Evolutionary conservation across 1,140 invertebrate species (phyloP).

Genomic region (Heliconius hewitsoni): DNA sequence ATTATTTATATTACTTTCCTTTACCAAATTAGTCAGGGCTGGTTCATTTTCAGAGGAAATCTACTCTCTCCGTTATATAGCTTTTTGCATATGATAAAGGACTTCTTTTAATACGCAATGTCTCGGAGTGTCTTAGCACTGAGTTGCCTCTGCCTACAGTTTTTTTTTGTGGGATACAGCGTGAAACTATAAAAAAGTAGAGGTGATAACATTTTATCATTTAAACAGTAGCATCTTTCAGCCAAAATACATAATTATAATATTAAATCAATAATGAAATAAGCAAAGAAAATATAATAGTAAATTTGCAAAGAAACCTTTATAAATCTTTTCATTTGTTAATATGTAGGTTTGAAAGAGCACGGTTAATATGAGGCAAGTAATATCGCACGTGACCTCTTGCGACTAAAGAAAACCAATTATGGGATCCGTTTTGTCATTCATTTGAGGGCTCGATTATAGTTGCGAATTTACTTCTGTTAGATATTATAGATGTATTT

Average conservation of each 20-base stretch:
- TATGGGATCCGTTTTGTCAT: constrained; percentile 1
- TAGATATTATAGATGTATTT: neutral
- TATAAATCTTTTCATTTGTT: constrained; percentile 7
- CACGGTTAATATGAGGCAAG: constrained; percentile 9
- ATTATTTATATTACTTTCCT: too few relatives aligned
- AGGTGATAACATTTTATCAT: too few relatives aligned
- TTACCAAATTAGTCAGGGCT: too few relatives aligned
- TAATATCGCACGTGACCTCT: constrained; percentile 10
- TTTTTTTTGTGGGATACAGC: neutral
- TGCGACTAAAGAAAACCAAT: constrained; percentile 5
- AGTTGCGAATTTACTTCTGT: neutral
- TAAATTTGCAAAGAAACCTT: neutral
- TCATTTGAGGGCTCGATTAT: neutral
- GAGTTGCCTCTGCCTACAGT: too few relatives aligned
- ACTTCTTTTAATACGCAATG: too few relatives aligned
- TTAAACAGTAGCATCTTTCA: too few relatives aligned
- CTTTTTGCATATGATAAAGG: too few relatives aligned
- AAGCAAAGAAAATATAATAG: neutral
- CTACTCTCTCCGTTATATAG: too few relatives aligned
- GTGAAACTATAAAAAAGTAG: neutral
- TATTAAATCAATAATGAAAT: neutral
- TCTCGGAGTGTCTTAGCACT: neutral
- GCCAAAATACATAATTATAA: too few relatives aligned
- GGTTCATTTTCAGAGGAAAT: too few relatives aligned
- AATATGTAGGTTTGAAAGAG: constrained; percentile 3